Conservation (phyloP, 53 echinoderm and acorn worm species). For the Holothuria scabra region DNA sequence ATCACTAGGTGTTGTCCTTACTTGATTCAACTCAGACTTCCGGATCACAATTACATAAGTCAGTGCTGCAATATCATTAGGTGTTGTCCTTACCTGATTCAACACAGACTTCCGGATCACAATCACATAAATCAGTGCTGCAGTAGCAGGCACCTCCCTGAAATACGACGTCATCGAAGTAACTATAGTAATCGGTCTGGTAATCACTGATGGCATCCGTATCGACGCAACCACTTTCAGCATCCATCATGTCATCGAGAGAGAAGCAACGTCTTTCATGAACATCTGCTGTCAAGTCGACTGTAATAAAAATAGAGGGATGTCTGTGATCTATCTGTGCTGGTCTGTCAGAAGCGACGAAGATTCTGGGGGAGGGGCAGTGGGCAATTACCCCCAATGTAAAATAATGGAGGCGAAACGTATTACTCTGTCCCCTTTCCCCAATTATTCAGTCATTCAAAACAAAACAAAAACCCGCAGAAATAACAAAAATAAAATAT, state of each 20-base stretch:
- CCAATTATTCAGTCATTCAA: too few species aligned
- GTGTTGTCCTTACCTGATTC: not conserved
- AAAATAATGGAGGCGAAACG: too few species aligned
- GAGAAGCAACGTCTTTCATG: constrained; percentile 10
- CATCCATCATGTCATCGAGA: not conserved
- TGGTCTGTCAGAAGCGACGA: too few species aligned
- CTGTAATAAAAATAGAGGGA: not conserved
- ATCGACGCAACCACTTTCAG: not conserved
- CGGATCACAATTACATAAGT: constrained; percentile 31
- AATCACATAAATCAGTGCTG: constrained; percentile 15
- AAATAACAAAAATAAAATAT: too few species aligned
- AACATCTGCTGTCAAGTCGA: constrained; percentile 1
- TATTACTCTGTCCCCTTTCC: too few species aligned
- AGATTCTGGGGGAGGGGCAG: too few species aligned
- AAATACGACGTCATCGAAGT: constrained; percentile 6
- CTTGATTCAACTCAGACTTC: not conserved
- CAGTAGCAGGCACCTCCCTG: constrained; percentile 29
- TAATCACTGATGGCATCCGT: not conserved
- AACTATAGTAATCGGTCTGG: not conserved
- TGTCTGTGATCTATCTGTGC: not conserved
- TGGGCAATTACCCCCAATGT: too few species aligned
- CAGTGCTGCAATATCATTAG: not conserved
- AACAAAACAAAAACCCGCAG: too few species aligned
- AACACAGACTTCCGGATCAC: constrained; percentile 1
- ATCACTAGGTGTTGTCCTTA: too few species aligned